Conservation (phyloP, 2,113 vertebrate species). For the Pristiophorus japonicus region DNA sequence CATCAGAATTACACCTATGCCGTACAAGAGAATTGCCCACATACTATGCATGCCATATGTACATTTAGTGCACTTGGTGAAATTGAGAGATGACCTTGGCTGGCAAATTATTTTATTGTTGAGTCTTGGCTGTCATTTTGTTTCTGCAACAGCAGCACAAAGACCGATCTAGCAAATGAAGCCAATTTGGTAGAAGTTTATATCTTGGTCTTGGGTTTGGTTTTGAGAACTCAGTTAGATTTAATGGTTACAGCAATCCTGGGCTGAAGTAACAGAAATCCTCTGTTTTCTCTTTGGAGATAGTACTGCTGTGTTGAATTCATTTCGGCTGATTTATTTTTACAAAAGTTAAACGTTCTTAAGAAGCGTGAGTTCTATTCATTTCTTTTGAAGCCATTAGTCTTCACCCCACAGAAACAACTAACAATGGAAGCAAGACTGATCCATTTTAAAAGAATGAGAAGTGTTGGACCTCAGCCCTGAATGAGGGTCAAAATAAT, state of each 20-base stretch:
- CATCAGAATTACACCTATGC: neutral
- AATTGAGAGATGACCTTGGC: neutral
- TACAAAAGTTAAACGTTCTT: neutral
- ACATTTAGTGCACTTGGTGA: neutral
- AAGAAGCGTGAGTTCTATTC: neutral
- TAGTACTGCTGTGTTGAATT: neutral
- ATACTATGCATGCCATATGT: neutral
- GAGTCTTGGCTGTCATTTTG: neutral
- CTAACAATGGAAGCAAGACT: neutral
- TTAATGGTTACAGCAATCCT: neutral
- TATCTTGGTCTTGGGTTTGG: neutral
- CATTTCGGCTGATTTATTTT: neutral
- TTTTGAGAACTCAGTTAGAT: neutral
- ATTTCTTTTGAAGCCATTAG: neutral
- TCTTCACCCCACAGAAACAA: neutral
- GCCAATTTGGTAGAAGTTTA: neutral
- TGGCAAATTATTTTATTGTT: neutral
- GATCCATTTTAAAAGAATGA: neutral
- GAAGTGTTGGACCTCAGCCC: neutral
- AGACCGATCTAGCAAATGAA: neutral
- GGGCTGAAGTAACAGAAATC: neutral
- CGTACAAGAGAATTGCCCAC: neutral
- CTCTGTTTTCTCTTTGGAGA: neutral
- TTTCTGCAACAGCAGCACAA: neutral
- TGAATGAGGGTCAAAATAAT: neutral